phyloP scores from a whole-genome alignment of 2,888 invertebrate genomes.

The Nomada lathburiana region DNA sequence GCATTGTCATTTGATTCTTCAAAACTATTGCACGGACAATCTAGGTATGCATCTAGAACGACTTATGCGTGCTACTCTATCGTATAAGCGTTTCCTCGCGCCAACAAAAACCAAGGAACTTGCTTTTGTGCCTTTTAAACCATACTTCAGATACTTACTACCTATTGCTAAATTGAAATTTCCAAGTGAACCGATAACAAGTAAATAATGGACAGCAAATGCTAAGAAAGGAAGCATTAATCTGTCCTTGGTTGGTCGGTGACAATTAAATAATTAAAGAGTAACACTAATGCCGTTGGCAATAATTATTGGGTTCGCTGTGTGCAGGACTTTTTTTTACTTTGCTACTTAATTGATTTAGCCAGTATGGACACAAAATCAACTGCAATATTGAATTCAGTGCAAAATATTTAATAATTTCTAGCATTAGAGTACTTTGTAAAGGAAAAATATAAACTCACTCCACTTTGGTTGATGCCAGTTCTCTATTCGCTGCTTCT shows the following conservation, averaged over 20 bases:
- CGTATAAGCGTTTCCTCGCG: neutral
- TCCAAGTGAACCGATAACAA: neutral
- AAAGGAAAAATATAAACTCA: constrained; percentile 13
- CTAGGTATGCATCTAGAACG: neutral
- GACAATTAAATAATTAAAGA: constrained; percentile 4
- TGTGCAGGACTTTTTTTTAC: neutral
- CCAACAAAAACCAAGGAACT: neutral
- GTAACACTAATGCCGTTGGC: neutral
- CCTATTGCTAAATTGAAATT: too few relatives aligned
- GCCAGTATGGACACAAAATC: neutral
- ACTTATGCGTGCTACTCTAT: neutral
- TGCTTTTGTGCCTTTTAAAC: too few relatives aligned
- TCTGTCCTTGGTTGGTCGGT: constrained; percentile 14
- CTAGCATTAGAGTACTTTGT: too few relatives aligned
- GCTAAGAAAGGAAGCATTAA: neutral
- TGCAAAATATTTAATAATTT: neutral
- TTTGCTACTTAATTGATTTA: neutral
- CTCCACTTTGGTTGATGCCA: constrained; percentile 1
- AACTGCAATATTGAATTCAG: neutral
- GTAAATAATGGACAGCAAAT: neutral
- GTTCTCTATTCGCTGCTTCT: neutral
- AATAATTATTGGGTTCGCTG: neutral
- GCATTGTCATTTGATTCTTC: constrained; percentile 3
- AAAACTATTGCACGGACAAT: constrained; percentile 22
- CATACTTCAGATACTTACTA: too few relatives aligned